phyloP scores from a whole-genome alignment of 2,797 vertebrate genomes.

The Danio aesculapii region DNA sequence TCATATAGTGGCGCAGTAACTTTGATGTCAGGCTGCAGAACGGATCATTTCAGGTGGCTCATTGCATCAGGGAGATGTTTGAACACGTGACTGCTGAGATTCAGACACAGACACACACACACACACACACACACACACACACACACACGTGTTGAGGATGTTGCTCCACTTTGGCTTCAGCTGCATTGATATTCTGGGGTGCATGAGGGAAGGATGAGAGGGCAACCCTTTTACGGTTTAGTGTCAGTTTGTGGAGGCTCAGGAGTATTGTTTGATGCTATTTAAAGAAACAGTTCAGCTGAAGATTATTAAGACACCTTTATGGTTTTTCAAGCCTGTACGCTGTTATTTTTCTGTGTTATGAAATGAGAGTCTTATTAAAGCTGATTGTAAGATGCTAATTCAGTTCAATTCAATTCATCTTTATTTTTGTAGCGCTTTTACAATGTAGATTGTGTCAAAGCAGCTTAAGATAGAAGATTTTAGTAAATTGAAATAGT shows the following conservation, averaged over 20 bases:
- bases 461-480: too few relatives aligned
- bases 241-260: neutral
- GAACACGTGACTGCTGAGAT: slow-evolving; percentile 4
- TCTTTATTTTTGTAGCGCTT: too few relatives aligned
- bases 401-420: too few relatives aligned
- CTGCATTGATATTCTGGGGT: neutral
- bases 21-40: slow-evolving; percentile 16
- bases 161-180: neutral
- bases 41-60: slow-evolving; percentile 2
- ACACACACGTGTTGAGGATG: neutral
- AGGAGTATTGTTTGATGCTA: slow-evolving; percentile 10
- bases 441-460: too few relatives aligned
- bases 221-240: neutral
- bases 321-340: neutral
- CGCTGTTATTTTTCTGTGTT: slow-evolving; percentile 1
- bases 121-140: neutral
- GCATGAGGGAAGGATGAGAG: neutral
- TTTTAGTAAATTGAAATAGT: too few relatives aligned
- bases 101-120: neutral
- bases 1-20: neutral
- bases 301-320: neutral
- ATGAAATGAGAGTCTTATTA: neutral
- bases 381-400: neutral
- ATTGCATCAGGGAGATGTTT: neutral
- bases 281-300: neutral